A percentile compares a stretch with the other conserved stretches of the same genome.
These are phyloP conservation scores for Lasioglossum marginatum DNA, from an alignment of 2,888 invertebrate genomes.

Conservation along the genomic window DNA sequence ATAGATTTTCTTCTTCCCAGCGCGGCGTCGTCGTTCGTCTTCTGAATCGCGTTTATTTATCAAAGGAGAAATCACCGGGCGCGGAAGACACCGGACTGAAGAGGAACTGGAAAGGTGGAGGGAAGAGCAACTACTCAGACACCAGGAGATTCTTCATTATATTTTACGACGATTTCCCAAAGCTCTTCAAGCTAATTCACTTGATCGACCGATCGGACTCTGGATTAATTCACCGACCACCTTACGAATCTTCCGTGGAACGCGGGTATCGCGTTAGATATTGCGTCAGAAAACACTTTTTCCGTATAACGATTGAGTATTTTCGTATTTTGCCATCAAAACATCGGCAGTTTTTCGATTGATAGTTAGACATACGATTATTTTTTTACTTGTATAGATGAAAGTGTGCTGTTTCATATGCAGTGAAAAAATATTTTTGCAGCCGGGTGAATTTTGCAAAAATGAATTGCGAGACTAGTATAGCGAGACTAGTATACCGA, in stretches of 20 bases:
- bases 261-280: background rate
- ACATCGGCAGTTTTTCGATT: too few relatives aligned
- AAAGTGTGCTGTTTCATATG: too few relatives aligned
- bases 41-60: constrained; percentile 17
- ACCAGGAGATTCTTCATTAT: background rate
- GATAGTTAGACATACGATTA: too few relatives aligned
- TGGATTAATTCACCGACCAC: background rate
- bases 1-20: too few relatives aligned
- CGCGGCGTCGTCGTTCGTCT: background rate
- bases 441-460: too few relatives aligned
- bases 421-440: too few relatives aligned
- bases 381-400: too few relatives aligned
- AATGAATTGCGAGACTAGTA: too few relatives aligned
- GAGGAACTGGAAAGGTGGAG: background rate
- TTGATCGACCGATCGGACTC: constrained; percentile 1
- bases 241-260: background rate
- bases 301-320: too few relatives aligned
- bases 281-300: too few relatives aligned
- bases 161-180: background rate
- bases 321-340: too few relatives aligned
- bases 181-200: constrained; percentile 5
- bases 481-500: too few relatives aligned
- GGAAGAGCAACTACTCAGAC: background rate
- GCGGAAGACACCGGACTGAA: background rate
- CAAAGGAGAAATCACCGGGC: constrained; percentile 2